Conservation (phyloP, 2,888 invertebrate species). For the Anthrax anthrax region DNA sequence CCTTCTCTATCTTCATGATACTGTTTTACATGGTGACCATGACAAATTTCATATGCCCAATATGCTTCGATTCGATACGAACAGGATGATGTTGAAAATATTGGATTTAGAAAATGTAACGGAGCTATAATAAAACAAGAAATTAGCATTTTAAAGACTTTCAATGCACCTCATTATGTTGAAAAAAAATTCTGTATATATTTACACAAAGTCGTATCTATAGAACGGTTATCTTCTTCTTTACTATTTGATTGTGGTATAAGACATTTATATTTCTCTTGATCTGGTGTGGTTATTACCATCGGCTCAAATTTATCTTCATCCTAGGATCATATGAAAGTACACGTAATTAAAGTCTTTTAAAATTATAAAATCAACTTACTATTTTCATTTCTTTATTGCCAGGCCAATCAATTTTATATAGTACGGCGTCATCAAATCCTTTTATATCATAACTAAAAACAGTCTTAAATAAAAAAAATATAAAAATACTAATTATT, state of each 20-base stretch:
- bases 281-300: constrained; percentile 55
- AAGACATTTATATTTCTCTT: constrained; percentile 71
- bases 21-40: constrained; percentile 79
- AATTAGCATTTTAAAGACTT: neutral
- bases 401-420: constrained; percentile 66
- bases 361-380: constrained; percentile 13
- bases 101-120: constrained; percentile 56
- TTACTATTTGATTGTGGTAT: constrained; percentile 49
- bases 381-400: constrained; percentile 34
- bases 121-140: constrained; percentile 37
- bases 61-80: constrained; percentile 79
- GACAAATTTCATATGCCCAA: constrained; percentile 95
- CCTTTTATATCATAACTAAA: constrained; percentile 50
- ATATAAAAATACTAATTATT: too few relatives aligned
- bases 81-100: constrained; percentile 67
- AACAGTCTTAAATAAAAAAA: too few relatives aligned
- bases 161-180: neutral
- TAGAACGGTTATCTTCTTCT: constrained; percentile 26
- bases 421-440: constrained; percentile 69
- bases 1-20: constrained; percentile 92
- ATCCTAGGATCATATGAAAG: constrained; percentile 11
- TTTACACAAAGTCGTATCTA: constrained; percentile 24
- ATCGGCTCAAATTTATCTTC: constrained; percentile 41
- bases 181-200: too few relatives aligned
- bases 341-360: neutral